Percentiles rank a stretch among this genome's conserved stretches.
phyloP scores from a whole-genome alignment of 23 tunicate species.

The Pegea sp. region DNA sequence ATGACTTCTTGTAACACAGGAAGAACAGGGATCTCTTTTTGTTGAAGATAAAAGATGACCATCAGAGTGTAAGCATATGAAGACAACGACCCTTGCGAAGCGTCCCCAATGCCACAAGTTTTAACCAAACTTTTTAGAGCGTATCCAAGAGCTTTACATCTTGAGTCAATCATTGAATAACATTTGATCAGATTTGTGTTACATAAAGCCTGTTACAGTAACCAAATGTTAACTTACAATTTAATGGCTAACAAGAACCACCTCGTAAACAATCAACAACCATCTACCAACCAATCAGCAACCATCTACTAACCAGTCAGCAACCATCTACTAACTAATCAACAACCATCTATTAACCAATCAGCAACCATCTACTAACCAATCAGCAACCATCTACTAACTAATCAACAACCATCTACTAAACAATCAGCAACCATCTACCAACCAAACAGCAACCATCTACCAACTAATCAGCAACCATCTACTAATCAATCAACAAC shows the following conservation, averaged over 20 bases:
- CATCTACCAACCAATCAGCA: no score
- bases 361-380: no score
- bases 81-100: conserved; percentile 72
- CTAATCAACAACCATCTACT: no score
- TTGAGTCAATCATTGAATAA: conserved; percentile 46
- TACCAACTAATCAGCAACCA: no score
- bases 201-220: conserved; percentile 39
- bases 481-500: no score
- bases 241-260: not conserved
- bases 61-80: conserved; percentile 95
- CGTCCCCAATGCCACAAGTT: conserved; percentile 73
- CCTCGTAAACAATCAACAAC: not conserved
- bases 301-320: no score
- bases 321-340: no score
- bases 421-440: no score
- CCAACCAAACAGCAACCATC: no score
- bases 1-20: conserved; percentile 71
- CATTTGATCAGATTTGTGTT: conserved; percentile 56
- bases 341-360: no score
- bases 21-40: conserved; percentile 49
- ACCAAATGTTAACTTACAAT: not conserved
- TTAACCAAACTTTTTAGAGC: conserved; percentile 91
- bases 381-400: no score
- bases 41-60: conserved; percentile 85
- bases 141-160: conserved; percentile 73